A percentile compares a stretch with the other conserved stretches of the same genome.
Conservation (phyloP, 2,797 vertebrate species). For the Cyprinella venusta region DNA sequence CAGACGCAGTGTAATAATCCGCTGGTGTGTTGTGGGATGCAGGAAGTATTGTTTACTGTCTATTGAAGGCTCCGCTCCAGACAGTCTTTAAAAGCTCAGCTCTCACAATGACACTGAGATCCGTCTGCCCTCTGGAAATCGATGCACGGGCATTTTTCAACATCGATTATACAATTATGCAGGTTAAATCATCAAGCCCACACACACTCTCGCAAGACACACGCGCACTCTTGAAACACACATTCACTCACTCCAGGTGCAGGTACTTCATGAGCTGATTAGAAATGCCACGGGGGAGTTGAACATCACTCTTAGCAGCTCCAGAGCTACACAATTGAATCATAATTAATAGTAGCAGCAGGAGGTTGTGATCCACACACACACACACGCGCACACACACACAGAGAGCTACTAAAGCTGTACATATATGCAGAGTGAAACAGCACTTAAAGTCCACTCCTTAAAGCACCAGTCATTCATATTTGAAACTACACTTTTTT, state of each 20-base stretch:
- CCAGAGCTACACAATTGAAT: constrained; percentile 82
- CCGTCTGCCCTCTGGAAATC: constrained; percentile 67
- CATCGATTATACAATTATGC: constrained; percentile 80
- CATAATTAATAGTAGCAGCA: constrained; percentile 85
- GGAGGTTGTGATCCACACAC: constrained; percentile 82
- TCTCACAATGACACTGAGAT: constrained; percentile 58
- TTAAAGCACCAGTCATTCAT: constrained; percentile 11
- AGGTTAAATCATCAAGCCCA: constrained; percentile 68
- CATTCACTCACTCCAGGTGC: constrained; percentile 50
- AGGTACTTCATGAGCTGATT: constrained; percentile 63
- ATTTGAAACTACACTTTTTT: constrained; percentile 5
- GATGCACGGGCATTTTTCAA: constrained; percentile 75
- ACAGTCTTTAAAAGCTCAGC: constrained; percentile 52
- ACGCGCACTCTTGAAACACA: constrained; percentile 10
- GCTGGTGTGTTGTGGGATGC: neutral
- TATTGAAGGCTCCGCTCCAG: constrained; percentile 13
- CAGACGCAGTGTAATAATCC: neutral
- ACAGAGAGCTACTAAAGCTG: constrained; percentile 67
- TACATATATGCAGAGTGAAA: constrained; percentile 9
- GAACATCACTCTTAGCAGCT: constrained; percentile 84
- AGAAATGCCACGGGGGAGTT: constrained; percentile 79
- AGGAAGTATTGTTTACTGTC: neutral
- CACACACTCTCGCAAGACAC: constrained; percentile 42
- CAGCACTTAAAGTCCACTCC: neutral
- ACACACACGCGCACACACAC: constrained; percentile 82